Conservation (phyloP, 37 sponge, comb jelly and placozoan genomes). For the Agelas oroides region DNA sequence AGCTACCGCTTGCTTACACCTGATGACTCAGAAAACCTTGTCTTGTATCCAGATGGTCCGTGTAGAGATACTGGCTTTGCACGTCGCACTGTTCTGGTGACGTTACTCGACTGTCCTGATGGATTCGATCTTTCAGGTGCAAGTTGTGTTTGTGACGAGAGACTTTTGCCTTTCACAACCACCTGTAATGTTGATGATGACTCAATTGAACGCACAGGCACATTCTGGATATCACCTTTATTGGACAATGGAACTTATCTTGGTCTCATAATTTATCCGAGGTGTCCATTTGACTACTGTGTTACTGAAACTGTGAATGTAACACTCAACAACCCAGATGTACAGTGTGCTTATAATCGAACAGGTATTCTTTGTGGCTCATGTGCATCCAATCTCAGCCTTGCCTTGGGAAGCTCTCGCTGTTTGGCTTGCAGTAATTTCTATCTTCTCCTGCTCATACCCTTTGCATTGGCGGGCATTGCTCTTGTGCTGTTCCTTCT, state of each 20-base stretch:
- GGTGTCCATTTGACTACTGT: constrained; percentile 1
- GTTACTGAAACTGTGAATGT: not conserved
- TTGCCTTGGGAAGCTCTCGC: constrained; percentile 18
- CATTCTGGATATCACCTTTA: not conserved
- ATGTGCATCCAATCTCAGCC: constrained; percentile 36
- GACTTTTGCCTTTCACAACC: not conserved
- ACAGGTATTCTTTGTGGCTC: constrained; percentile 58
- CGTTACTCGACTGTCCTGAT: not conserved
- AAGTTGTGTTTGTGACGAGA: not conserved
- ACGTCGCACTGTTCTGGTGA: not conserved
- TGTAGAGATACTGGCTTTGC: not conserved
- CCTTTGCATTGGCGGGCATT: constrained; percentile 34
- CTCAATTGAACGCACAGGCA: too few relatives aligned
- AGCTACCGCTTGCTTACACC: not conserved
- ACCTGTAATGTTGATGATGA: too few relatives aligned
- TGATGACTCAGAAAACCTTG: not conserved
- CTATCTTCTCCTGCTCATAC: constrained; percentile 3
- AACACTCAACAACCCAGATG: constrained; percentile 7
- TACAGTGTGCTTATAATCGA: constrained; percentile 38
- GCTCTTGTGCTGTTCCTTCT: constrained; percentile 20
- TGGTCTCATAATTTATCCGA: not conserved
- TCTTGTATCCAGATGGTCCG: not conserved
- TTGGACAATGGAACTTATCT: not conserved
- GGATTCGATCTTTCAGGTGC: not conserved
- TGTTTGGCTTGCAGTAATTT: constrained; percentile 23